Conservation (phyloP, 2,888 invertebrate species). For the Harpagoxenus sublaevis region DNA sequence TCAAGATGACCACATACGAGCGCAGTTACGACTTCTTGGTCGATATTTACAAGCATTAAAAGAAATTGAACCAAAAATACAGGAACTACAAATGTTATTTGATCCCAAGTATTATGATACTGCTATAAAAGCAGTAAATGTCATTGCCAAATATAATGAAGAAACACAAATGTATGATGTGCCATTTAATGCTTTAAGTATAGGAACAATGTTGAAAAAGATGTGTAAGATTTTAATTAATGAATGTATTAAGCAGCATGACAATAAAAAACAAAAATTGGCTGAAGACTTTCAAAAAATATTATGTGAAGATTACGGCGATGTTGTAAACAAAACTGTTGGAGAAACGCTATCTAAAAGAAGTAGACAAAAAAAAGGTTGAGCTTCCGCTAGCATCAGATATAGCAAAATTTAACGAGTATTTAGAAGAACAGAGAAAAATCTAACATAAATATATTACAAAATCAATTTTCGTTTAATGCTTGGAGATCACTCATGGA, state of each 20-base stretch:
- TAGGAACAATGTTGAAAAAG: not conserved
- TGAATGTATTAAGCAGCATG: not conserved
- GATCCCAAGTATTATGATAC: no score
- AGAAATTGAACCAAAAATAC: no score
- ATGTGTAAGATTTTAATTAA: not conserved
- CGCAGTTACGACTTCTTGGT: no score
- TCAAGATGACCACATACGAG: no score
- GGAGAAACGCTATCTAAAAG: not conserved
- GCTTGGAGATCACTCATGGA: constrained; percentile 20
- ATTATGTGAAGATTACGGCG: not conserved
- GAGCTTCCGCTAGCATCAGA: constrained; percentile 8
- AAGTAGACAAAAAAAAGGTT: not conserved
- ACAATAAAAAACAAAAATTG: not conserved
- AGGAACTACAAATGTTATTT: no score
- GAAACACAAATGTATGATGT: no score
- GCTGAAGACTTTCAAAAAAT: not conserved
- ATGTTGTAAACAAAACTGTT: not conserved
- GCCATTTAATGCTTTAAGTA: no score
- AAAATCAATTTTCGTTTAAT: not conserved
- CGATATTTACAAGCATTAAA: no score
- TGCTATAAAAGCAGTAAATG: no score
- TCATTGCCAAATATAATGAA: no score
- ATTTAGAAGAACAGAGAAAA: constrained; percentile 6
- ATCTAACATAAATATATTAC: not conserved
- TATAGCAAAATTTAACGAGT: not conserved